These are phyloP conservation scores for Vombatus ursinus DNA, from an alignment of 2,113 vertebrate species.

Conservation along the genomic window DNA sequence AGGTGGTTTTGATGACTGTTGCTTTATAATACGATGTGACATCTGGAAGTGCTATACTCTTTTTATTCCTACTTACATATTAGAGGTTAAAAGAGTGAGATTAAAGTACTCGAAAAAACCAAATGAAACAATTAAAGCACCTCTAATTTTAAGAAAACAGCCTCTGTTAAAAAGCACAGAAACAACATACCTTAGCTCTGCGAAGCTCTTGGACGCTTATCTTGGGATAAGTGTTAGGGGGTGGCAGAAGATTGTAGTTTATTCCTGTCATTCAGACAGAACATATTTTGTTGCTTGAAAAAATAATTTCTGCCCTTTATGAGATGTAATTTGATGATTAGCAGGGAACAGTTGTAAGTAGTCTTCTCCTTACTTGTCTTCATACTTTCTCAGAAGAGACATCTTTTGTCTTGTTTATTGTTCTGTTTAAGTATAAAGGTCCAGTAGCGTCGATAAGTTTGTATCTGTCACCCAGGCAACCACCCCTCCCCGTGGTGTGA, in stretches of 20 bases:
- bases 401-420: neutral
- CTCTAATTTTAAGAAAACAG: neutral
- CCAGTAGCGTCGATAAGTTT: neutral
- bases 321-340: neutral
- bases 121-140: neutral
- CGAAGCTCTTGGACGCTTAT: neutral
- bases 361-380: neutral
- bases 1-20: neutral
- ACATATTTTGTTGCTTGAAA: neutral
- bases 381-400: neutral
- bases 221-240: neutral
- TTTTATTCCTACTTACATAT: neutral
- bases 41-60: neutral
- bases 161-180: neutral
- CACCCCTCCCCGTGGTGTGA: neutral
- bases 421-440: neutral
- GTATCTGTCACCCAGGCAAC: neutral
- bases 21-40: neutral
- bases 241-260: neutral
- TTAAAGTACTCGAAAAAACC: neutral
- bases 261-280: neutral
- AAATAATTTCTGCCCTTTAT: slow-evolving; percentile 4
- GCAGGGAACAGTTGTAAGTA: neutral
- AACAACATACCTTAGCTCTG: neutral
- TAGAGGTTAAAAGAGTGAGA: neutral